Percentiles rank a stretch among this genome's conserved stretches.
These are phyloP conservation scores for Anagyrus pseudococci DNA, from an alignment of 2,888 invertebrate species.

Conservation along the genomic window DNA sequence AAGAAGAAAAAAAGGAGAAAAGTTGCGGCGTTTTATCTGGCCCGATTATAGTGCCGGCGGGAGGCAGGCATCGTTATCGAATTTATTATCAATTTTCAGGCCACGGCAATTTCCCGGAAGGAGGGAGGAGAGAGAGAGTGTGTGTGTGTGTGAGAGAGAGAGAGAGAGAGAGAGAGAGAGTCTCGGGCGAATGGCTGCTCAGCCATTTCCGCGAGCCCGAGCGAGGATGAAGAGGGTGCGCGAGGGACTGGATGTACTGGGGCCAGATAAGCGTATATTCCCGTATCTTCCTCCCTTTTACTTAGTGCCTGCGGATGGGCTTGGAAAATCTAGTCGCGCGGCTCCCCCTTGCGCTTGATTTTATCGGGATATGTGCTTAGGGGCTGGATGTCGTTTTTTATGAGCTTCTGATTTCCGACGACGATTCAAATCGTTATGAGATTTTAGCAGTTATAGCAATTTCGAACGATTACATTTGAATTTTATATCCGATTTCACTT, in stretches of 20 bases:
- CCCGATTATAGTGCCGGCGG: slow-evolving; percentile 48
- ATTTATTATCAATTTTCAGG: slow-evolving; percentile 61
- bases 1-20: slow-evolving; percentile 40
- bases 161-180: too few species aligned
- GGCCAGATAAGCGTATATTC: too few species aligned
- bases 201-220: slow-evolving; percentile 62
- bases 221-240: too few species aligned
- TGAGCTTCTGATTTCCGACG: too few species aligned
- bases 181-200: slow-evolving; percentile 60
- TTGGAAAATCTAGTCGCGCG: neutral
- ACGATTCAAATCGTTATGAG: neutral
- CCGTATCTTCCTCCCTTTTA: too few species aligned
- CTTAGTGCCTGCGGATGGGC: too few species aligned
- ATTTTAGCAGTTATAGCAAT: neutral
- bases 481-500: too few species aligned
- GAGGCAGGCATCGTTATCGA: slow-evolving; percentile 49
- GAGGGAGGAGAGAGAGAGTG: too few species aligned
- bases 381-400: neutral
- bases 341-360: slow-evolving; percentile 9
- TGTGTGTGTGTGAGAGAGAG: too few species aligned
- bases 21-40: slow-evolving; percentile 56
- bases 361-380: slow-evolving; percentile 9
- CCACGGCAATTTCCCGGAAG: slow-evolving; percentile 57
- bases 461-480: neutral
- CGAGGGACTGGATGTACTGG: too few species aligned